phyloP scores from a whole-genome alignment of 2,797 vertebrate genomes.

The Tamandua tetradactyla region DNA sequence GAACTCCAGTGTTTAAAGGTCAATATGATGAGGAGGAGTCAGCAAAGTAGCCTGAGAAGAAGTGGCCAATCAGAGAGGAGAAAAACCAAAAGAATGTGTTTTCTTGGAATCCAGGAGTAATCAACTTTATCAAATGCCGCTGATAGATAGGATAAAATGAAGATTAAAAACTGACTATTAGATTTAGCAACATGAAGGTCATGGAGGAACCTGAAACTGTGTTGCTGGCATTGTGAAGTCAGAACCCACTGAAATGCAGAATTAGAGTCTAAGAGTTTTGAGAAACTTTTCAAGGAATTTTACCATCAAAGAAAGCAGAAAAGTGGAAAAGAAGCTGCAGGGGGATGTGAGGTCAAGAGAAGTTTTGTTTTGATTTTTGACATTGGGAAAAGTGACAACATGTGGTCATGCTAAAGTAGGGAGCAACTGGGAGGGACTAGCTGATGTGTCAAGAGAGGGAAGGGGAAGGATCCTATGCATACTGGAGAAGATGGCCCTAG shows the following conservation, averaged over 20 bases:
- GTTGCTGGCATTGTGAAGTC: background rate
- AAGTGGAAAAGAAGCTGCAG: background rate
- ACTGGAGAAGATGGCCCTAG: background rate
- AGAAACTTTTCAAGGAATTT: background rate
- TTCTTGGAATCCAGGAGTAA: background rate
- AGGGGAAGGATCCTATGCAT: background rate
- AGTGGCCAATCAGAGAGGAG: background rate
- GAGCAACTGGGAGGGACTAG: background rate
- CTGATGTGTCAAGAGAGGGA: background rate
- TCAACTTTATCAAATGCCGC: background rate
- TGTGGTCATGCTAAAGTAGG: background rate
- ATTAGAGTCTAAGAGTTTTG: background rate
- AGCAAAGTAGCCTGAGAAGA: background rate
- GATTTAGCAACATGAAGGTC: background rate
- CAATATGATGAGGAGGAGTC: background rate
- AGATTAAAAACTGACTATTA: background rate
- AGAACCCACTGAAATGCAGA: background rate
- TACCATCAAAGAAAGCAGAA: background rate
- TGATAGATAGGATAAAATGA: background rate
- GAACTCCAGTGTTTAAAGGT: background rate
- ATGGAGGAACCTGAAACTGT: background rate
- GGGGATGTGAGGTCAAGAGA: background rate
- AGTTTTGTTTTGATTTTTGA: slow-evolving; percentile 4
- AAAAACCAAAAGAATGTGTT: background rate
- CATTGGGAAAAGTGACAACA: background rate